Percentiles rank a stretch among this genome's conserved stretches.
These are phyloP conservation scores for Hylyphantes graminicola DNA, from an alignment of 1,140 invertebrate species.

Conservation along the genomic window DNA sequence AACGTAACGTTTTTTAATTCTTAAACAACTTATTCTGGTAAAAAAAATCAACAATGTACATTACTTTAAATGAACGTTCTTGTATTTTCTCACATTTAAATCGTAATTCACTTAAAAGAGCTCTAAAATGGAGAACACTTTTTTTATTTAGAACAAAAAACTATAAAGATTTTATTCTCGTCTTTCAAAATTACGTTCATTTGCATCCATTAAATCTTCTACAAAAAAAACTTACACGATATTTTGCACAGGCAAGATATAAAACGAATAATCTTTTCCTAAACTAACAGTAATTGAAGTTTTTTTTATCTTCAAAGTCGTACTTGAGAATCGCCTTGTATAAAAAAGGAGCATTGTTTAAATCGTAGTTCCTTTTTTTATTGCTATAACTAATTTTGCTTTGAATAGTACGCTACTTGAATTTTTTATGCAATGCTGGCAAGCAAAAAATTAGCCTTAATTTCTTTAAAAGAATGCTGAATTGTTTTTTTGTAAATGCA, in stretches of 20 bases:
- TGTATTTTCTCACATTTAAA: background rate
- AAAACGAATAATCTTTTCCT: conserved; percentile 8
- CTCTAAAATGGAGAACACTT: background rate
- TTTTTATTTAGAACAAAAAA: background rate
- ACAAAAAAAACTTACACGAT: conserved; percentile 4
- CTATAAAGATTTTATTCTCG: background rate
- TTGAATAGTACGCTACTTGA: background rate
- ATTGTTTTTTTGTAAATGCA: too few species aligned
- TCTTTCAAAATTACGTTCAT: conserved; percentile 25
- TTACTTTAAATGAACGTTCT: too few species aligned
- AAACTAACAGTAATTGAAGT: conserved; percentile 5
- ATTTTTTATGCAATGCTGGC: background rate
- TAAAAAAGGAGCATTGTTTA: conserved; percentile 1
- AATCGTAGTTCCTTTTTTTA: background rate
- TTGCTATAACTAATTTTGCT: conserved; percentile 6
- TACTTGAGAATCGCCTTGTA: background rate
- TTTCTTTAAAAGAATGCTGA: too few species aligned
- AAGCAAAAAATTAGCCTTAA: background rate
- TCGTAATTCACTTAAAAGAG: background rate
- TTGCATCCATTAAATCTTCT: conserved; percentile 18
- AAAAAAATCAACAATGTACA: too few species aligned
- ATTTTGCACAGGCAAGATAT: background rate
- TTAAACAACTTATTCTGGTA: too few species aligned
- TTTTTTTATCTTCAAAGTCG: background rate
- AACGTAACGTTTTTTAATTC: too few species aligned